phyloP scores from a whole-genome alignment of 2,797 vertebrate genomes.

The Bucorvus abyssinicus region DNA sequence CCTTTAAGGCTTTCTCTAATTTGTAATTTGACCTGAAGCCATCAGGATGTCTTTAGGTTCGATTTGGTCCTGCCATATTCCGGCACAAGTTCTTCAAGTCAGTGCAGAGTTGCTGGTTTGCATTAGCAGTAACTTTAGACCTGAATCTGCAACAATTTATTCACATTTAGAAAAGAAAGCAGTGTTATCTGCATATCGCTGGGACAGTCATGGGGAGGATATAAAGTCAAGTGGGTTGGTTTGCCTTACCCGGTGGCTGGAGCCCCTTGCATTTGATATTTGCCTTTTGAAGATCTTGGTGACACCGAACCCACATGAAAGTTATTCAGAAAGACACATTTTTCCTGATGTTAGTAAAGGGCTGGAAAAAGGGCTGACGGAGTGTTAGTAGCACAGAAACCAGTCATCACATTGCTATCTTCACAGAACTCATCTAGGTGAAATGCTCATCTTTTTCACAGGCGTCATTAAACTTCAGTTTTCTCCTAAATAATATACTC shows the following conservation, averaged over 20 bases:
- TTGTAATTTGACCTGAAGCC: not conserved
- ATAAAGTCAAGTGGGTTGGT: not conserved
- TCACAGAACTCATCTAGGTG: not conserved
- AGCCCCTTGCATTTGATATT: not conserved
- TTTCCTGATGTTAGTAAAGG: constrained; percentile 11
- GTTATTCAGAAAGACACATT: constrained; percentile 22
- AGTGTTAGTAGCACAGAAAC: not conserved
- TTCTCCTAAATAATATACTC: not conserved
- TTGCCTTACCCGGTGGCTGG: not conserved
- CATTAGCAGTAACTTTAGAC: not conserved
- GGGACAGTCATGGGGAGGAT: not conserved
- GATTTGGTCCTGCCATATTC: not conserved
- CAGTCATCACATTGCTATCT: not conserved
- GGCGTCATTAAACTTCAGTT: not conserved
- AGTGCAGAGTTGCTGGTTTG: not conserved
- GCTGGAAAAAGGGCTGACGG: constrained; percentile 2
- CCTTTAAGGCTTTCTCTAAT: not conserved
- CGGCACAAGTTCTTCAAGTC: not conserved
- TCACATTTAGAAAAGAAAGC: not conserved
- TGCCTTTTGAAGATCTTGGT: not conserved
- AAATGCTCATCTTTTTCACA: not conserved
- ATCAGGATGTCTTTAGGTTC: not conserved
- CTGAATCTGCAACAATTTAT: not conserved
- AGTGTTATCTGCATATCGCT: not conserved
- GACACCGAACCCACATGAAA: not conserved